These are phyloP conservation scores for Formicarius rufipectus DNA, from an alignment of 2,113 vertebrate species.

Conservation along the genomic window DNA sequence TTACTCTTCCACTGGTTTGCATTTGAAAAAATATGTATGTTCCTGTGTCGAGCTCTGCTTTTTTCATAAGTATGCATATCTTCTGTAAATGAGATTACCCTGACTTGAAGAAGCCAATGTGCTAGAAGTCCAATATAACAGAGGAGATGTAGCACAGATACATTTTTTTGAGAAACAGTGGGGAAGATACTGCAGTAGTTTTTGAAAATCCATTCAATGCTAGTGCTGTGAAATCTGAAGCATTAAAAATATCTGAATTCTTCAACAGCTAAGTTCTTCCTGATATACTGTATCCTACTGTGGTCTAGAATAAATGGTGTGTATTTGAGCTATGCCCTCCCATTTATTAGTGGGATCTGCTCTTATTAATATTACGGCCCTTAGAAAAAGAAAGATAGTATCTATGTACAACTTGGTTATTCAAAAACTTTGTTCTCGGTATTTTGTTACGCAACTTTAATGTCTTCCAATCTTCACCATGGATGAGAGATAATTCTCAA, in stretches of 20 bases:
- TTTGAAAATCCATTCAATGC: not conserved
- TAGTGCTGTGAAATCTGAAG: not conserved
- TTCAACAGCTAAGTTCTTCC: not conserved
- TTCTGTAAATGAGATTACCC: not conserved
- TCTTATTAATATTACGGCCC: not conserved
- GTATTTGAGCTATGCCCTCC: not conserved
- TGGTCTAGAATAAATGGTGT: not conserved
- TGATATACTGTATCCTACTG: not conserved
- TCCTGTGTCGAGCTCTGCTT: not conserved
- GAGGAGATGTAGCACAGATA: not conserved
- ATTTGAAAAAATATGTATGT: not conserved
- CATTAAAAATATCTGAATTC: not conserved
- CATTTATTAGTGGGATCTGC: not conserved
- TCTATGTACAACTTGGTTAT: not conserved
- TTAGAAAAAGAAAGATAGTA: not conserved
- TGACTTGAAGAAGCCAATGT: not conserved
- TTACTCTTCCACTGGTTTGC: not conserved
- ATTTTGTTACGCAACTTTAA: not conserved
- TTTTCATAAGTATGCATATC: not conserved
- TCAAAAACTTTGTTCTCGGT: not conserved
- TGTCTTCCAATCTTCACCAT: not conserved
- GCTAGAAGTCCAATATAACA: not conserved
- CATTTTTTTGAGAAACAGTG: not conserved
- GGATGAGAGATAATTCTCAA: not conserved
- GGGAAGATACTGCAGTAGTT: not conserved